Base-by-base conservation (phyloP, 2,888 invertebrate genomes). In the Oscheius myriophilus region DNA sequence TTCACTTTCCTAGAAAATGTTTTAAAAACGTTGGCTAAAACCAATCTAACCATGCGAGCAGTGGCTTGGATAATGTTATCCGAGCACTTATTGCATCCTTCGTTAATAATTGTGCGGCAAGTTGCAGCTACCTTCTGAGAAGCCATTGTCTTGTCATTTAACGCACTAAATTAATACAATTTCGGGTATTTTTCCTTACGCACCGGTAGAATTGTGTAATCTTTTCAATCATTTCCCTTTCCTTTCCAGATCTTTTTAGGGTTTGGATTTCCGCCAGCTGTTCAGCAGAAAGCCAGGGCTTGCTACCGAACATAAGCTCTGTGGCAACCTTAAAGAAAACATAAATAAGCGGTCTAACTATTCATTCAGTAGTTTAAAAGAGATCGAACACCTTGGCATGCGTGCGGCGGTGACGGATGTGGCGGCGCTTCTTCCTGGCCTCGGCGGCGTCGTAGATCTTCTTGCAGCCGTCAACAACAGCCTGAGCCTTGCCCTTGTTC, bases 401-500 rank as follows among this genome's bases (percentile, higher is more conserved):
- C n/a, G 33, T 55, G 16, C 55, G 58, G 25, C 58, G 58, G 21
- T 43, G 12, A 41, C 57, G 57, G 42, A 42, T 26, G 33, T 33
- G 21, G 2, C 54, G 54, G 39, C 54, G 54, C 54, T 33, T 54
- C 26, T 54, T 41, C 12, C 41, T 23, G 9, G 57, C 41, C 18
- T 57, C 41, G 1, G 64, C 46, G 12, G 55, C 57, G 18, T 55
- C 41, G 57, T 69, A 73, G 57, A 73, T 46, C 26, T 73, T 71
- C 45, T 69, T 71, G 71, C 81, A 81, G 43, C 71, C 71, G 0
- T 45, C 64, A 41, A 57, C 51, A 41, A 72, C 55, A 62, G 67
- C 69, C 51, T 66, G 41, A 11, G 79, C 82, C 43, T 72, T 70
- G 45, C 67, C 65, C 70, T 80, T 78, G 54, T 72, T 64, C 23